Conservation (phyloP, 2,888 invertebrate genomes). For the Operophtera brumata region DNA sequence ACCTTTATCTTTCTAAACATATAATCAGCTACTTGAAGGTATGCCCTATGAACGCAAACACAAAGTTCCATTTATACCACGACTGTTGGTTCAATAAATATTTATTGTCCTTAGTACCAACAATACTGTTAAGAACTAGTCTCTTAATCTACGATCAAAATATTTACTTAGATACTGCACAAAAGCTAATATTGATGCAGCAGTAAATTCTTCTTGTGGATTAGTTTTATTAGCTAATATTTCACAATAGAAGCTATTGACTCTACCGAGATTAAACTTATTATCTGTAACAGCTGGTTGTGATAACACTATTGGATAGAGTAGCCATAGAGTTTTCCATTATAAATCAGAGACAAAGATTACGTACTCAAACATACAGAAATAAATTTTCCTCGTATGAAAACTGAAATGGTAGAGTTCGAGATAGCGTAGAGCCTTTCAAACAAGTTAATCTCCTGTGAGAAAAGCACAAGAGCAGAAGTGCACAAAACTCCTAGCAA, state of each 20-base stretch:
- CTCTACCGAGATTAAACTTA: constrained; percentile 50
- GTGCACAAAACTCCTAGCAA: not conserved
- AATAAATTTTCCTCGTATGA: constrained; percentile 15
- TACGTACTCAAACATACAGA: constrained; percentile 21
- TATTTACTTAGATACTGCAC: constrained; percentile 35
- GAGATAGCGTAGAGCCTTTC: constrained; percentile 1
- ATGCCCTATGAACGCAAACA: not conserved
- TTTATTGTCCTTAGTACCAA: constrained; percentile 11
- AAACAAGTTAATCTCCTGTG: constrained; percentile 6
- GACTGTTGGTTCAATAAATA: constrained; percentile 14
- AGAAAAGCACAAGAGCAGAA: not conserved
- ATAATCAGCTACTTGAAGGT: not conserved
- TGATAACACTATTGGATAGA: constrained; percentile 53
- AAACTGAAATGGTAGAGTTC: too few relatives aligned
- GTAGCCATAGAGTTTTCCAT: constrained; percentile 58
- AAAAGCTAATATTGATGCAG: constrained; percentile 46
- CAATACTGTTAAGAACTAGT: constrained; percentile 22
- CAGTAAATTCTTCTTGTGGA: constrained; percentile 46
- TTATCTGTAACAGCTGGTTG: constrained; percentile 49
- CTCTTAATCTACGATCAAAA: constrained; percentile 17
- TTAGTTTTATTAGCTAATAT: constrained; percentile 45
- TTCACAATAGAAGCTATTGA: constrained; percentile 52
- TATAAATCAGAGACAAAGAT: constrained; percentile 47
- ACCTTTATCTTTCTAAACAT: not conserved
- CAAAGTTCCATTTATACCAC: constrained; percentile 2